Conservation (phyloP, 2,797 vertebrate species). For the Microchirus variegatus region DNA sequence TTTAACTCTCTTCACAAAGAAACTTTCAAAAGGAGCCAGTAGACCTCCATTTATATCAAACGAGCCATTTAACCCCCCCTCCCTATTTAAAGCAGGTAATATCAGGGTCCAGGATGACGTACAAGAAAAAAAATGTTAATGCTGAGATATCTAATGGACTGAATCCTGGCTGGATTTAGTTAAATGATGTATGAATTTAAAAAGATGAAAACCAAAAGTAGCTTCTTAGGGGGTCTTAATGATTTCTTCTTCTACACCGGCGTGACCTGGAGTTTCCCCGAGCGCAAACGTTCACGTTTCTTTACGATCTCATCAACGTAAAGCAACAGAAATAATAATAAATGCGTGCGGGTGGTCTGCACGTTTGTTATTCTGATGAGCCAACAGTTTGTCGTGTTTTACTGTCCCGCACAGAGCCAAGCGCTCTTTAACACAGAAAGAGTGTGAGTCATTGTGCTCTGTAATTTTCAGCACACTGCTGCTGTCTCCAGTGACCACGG, state of each 20-base stretch:
- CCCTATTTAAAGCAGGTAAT: slow-evolving; percentile 25
- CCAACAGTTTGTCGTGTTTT: slow-evolving; percentile 61
- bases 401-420: slow-evolving; percentile 49
- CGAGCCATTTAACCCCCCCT: slow-evolving; percentile 48
- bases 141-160: slow-evolving; percentile 25
- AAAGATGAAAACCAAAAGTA: slow-evolving; percentile 26
- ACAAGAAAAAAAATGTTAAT: slow-evolving; percentile 22
- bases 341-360: slow-evolving; percentile 59
- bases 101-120: slow-evolving; percentile 24
- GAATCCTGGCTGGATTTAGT: slow-evolving; percentile 24
- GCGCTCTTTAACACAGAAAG: slow-evolving; percentile 63
- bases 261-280: not conserved
- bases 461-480: slow-evolving; percentile 75
- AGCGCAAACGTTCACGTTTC: slow-evolving; percentile 7
- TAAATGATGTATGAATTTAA: slow-evolving; percentile 32
- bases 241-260: slow-evolving; percentile 5
- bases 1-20: slow-evolving; percentile 9
- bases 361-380: slow-evolving; percentile 62
- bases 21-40: slow-evolving; percentile 52
- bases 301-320: slow-evolving; percentile 15
- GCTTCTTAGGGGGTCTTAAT: slow-evolving; percentile 21
- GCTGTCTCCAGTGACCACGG: slow-evolving; percentile 75
- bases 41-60: slow-evolving; percentile 57
- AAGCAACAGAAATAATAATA: slow-evolving; percentile 45
- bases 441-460: slow-evolving; percentile 72